phyloP scores from a whole-genome alignment of 1,140 invertebrate species.

The Penaeus indicus region DNA sequence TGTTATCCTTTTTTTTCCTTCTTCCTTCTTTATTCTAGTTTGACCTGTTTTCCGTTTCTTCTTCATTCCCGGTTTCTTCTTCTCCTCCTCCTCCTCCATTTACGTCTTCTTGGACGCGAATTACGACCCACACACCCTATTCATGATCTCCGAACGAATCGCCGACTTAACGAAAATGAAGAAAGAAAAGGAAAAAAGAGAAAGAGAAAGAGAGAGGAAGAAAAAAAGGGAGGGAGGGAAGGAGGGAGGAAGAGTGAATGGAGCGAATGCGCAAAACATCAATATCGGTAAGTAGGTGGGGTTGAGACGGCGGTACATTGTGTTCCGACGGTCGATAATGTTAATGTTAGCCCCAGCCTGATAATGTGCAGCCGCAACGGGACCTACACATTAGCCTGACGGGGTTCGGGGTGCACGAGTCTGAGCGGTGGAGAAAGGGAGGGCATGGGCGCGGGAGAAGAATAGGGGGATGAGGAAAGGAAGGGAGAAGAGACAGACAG shows the following conservation, averaged over 20 bases:
- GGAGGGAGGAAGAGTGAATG: slow-evolving; percentile 14
- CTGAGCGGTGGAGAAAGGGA: background rate
- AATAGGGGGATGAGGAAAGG: slow-evolving; percentile 1
- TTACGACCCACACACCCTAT: too few species aligned
- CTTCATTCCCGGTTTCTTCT: background rate
- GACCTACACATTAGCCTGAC: too few species aligned
- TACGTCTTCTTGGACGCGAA: slow-evolving; percentile 2
- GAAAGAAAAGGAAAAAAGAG: background rate
- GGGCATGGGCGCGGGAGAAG: slow-evolving; percentile 18
- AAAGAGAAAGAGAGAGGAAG: slow-evolving; percentile 2
- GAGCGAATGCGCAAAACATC: background rate
- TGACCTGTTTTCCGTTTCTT: slow-evolving; percentile 3
- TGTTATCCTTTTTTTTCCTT: background rate
- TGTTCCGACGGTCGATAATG: too few species aligned
- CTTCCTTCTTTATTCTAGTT: background rate
- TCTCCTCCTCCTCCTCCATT: slow-evolving; percentile 18
- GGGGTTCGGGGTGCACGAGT: too few species aligned
- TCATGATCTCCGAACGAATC: too few species aligned
- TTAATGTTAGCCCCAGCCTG: too few species aligned
- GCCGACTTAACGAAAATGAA: background rate
- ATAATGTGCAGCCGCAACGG: too few species aligned
- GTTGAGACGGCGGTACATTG: too few species aligned
- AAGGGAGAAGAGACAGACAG: background rate
- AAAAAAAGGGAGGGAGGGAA: background rate
- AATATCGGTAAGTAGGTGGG: slow-evolving; percentile 1